Conservation (phyloP, 2,113 vertebrate species). For the Dolichallabes microphthalmus region DNA sequence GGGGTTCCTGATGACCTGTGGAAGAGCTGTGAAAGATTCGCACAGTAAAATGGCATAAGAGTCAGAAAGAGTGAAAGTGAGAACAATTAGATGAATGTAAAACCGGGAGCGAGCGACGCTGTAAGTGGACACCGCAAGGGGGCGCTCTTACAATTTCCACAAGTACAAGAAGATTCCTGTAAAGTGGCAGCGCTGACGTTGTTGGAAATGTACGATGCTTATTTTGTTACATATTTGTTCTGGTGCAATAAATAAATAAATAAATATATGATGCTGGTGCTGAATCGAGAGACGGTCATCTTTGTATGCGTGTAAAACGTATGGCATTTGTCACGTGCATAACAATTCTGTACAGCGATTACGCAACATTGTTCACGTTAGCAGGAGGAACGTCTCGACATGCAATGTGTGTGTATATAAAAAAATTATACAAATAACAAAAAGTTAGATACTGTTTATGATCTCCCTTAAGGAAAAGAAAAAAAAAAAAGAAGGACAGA, state of each 20-base stretch:
- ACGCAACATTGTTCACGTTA: not conserved
- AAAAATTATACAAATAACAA: not conserved
- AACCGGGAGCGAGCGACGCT: not conserved
- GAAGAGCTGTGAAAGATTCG: slow-evolving; percentile 1
- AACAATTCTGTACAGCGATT: not conserved
- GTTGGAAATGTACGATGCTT: not conserved
- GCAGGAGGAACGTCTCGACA: not conserved
- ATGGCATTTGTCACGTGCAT: not conserved
- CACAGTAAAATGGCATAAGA: not conserved
- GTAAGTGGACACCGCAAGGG: too few relatives aligned
- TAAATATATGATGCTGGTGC: not conserved
- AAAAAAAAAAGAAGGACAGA: not conserved
- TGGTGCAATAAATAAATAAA: not conserved
- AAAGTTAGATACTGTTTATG: not conserved
- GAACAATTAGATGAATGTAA: not conserved
- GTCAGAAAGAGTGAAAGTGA: not conserved
- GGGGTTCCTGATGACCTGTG: slow-evolving; percentile 14
- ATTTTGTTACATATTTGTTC: not conserved
- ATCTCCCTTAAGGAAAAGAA: not conserved
- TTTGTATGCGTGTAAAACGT: not conserved
- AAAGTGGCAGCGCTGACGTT: not conserved
- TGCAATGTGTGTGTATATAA: not conserved
- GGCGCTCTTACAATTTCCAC: not conserved
- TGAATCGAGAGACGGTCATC: not conserved
- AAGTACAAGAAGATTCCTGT: not conserved